phyloP scores from a whole-genome alignment of 2,888 invertebrate species.

The Standfussiana lucernea region DNA sequence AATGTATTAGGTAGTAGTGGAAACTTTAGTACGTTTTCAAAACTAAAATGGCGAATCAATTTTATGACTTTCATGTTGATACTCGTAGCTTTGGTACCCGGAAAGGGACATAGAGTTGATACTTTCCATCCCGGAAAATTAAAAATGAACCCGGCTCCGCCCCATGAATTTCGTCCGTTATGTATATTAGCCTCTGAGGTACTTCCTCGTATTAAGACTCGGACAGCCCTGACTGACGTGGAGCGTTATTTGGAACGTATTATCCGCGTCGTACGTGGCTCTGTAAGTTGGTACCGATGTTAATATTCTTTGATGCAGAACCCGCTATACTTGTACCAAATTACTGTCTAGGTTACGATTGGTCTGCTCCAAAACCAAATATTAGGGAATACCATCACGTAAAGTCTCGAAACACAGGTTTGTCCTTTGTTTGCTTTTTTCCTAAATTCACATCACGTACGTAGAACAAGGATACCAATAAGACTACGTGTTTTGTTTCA shows the following conservation, averaged over 20 bases:
- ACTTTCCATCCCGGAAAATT: conserved; percentile 36
- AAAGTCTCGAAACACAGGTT: conserved; percentile 73
- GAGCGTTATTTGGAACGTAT: conserved; percentile 27
- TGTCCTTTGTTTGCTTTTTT: conserved; percentile 73
- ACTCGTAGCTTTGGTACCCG: not conserved
- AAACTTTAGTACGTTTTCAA: not conserved
- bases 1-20: not conserved
- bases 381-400: conserved; percentile 78
- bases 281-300: conserved; percentile 5
- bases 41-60: conserved; percentile 17
- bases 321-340: conserved; percentile 36
- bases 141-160: conserved; percentile 27
- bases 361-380: conserved; percentile 61
- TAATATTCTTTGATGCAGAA: conserved; percentile 37
- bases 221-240: conserved; percentile 35
- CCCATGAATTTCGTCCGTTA: conserved; percentile 30
- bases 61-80: conserved; percentile 10
- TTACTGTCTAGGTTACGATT: conserved; percentile 50
- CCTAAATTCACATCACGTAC: conserved; percentile 79
- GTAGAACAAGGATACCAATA: conserved; percentile 76
- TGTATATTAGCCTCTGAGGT: conserved; percentile 39
- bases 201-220: conserved; percentile 15
- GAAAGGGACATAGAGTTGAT: conserved; percentile 16
- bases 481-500: conserved; percentile 76
- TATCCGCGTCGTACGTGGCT: conserved; percentile 10